Percentiles rank a stretch among this genome's conserved stretches.
phyloP scores from a whole-genome alignment of 2,888 invertebrate species.

The Torymus auratus region DNA sequence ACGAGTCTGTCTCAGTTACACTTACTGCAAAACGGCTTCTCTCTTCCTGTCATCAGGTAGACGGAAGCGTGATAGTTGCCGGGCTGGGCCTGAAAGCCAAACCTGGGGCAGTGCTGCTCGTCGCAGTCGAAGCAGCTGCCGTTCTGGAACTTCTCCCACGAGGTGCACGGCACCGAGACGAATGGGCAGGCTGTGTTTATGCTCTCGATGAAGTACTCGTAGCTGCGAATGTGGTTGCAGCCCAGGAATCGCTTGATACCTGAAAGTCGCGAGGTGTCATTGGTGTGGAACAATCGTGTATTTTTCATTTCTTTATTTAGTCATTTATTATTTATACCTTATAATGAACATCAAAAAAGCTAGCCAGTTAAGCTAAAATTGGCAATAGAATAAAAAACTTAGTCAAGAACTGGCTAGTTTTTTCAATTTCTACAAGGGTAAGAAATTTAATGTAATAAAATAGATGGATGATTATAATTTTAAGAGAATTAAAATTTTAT shows the following conservation, averaged over 20 bases:
- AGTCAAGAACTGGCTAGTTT: too few species aligned
- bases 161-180: conserved; percentile 86
- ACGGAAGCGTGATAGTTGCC: conserved; percentile 77
- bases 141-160: conserved; percentile 85
- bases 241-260: conserved; percentile 85
- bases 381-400: too few species aligned
- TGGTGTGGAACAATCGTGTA: not conserved
- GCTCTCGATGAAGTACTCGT: conserved; percentile 90
- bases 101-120: conserved; percentile 81
- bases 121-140: conserved; percentile 86
- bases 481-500: too few species aligned
- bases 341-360: too few species aligned
- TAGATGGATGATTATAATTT: too few species aligned
- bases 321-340: too few species aligned
- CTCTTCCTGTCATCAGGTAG: conserved; percentile 85
- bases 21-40: conserved; percentile 88
- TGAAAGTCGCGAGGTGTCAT: conserved; percentile 61
- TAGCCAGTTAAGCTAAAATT: too few species aligned
- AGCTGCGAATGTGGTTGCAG: conserved; percentile 92
- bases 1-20: conserved; percentile 59
- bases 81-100: conserved; percentile 81
- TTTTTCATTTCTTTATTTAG: too few species aligned
- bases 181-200: conserved; percentile 88
- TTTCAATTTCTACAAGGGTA: too few species aligned
- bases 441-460: too few species aligned